Evolutionary conservation across 1,140 invertebrate species (phyloP), one percentile per base, ranked within the genome.

Genomic region (Glomeris maerens): DNA sequence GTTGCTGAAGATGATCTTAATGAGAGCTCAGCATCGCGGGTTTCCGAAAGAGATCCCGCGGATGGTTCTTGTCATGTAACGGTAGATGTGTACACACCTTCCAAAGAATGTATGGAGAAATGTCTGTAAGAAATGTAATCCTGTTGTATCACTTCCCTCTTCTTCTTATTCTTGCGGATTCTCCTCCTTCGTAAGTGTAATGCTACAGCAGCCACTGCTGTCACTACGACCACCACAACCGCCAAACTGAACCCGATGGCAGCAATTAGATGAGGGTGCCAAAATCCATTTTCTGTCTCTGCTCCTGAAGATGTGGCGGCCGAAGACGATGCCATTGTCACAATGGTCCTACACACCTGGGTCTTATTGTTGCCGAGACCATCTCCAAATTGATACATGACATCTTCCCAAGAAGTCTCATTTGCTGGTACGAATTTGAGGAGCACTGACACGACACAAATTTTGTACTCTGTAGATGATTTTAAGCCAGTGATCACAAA

Each of bases 181-280:
- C 86, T n/a, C n/a, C n/a, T n/a, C n/a, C n/a, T n/a, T 63, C 87
- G 86, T 52, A 86, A 75, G 62, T 88, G 85, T 54, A 88, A 75
- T 63, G 86, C 88, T 20, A 83, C 83, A n/a, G 89, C 68, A 26
- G 83, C 76, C 1, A 83, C 81, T 1, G 87, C 79, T 52, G 88
- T 71, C 1, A 86, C 76, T 20, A 90, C 72, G 59, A 90, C 86
- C 4, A 89, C 81, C 20, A 86, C 76, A 60, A 85, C 82, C 49
- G 84, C 84, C 74, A 89, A 78, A 53, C 81, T 83, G 60, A 80
- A 81, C 29, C 85, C 85, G 3, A 89, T 78, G 47, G 89, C 84
- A 31, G 90, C 74, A 20, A 84, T 84, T 17, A 91, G 67, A 49
- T 84, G 72, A 17, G 17, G 5, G 4, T 4, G 50, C 54, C 1